A percentile compares a stretch with the other conserved stretches of the same genome.
Evolutionary conservation across 2,113 vertebrate genomes (phyloP).

Genomic region (Chroicocephalus ridibundus): DNA sequence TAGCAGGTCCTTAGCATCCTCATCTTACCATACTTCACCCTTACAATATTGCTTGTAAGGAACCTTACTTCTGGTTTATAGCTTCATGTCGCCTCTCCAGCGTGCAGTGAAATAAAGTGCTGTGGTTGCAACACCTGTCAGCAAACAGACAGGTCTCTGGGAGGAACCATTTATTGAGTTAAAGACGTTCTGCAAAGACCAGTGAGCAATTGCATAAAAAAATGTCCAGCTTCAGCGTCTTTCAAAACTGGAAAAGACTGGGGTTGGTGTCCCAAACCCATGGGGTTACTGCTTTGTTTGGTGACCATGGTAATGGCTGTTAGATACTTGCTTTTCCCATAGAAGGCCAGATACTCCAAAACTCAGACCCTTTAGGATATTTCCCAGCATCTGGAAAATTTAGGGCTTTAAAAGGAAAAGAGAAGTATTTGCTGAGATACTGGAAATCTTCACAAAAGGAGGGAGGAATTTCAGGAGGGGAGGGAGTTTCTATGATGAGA

Average conservation of each 20-base stretch:
- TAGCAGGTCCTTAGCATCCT: background rate
- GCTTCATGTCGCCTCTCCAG: background rate
- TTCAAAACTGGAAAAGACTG: background rate
- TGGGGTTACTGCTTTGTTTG: background rate
- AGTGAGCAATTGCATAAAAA: background rate
- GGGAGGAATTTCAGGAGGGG: background rate
- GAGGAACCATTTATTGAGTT: background rate
- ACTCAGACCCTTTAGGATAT: background rate
- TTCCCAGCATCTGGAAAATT: background rate
- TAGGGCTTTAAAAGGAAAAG: background rate
- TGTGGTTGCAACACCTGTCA: background rate
- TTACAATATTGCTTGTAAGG: background rate
- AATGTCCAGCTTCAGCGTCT: background rate
- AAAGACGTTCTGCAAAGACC: background rate
- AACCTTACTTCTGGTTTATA: background rate
- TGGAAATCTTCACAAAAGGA: background rate
- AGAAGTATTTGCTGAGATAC: background rate
- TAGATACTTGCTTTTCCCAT: background rate
- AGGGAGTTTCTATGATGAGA: background rate
- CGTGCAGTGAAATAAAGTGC: background rate
- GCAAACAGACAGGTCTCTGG: background rate
- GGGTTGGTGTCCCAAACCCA: background rate
- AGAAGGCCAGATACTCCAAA: background rate
- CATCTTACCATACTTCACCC: background rate
- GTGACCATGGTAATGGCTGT: background rate